A percentile compares a stretch with the other conserved stretches of the same genome.
These are phyloP conservation scores for Drosophila melanosoma DNA, from an alignment of 2,888 invertebrate genomes.

Conservation along the genomic window DNA sequence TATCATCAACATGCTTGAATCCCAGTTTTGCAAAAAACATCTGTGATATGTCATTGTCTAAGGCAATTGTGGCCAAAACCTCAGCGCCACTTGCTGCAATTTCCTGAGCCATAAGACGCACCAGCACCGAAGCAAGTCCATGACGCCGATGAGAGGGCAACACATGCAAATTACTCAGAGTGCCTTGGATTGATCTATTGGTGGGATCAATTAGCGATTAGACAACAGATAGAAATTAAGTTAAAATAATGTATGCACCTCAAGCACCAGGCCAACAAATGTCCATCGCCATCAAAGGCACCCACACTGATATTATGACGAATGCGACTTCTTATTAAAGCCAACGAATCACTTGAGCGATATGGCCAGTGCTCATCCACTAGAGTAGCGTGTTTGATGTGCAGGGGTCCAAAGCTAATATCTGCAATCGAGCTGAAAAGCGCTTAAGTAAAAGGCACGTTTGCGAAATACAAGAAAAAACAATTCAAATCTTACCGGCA, in stretches of 20 bases:
- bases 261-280: constrained; percentile 28
- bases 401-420: constrained; percentile 21
- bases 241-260: not conserved
- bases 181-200: constrained; percentile 16
- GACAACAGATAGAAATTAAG: not conserved
- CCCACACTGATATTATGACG: constrained; percentile 21
- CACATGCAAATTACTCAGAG: constrained; percentile 27
- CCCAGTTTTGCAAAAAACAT: constrained; percentile 28
- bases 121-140: constrained; percentile 28
- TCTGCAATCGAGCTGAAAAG: constrained; percentile 28
- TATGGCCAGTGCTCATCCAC: constrained; percentile 32
- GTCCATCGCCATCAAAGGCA: constrained; percentile 20
- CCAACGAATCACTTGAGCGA: constrained; percentile 16
- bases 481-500: constrained; percentile 6
- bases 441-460: not conserved
- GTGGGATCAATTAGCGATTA: not conserved
- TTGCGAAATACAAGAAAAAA: not conserved
- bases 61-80: constrained; percentile 30
- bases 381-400: constrained; percentile 8
- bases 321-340: constrained; percentile 16
- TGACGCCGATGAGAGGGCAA: constrained; percentile 16
- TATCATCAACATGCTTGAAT: constrained; percentile 19
- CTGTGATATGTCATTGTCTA: constrained; percentile 24
- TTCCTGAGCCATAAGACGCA: constrained; percentile 30
- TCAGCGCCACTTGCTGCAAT: constrained; percentile 30